Evolutionary conservation across 2,888 invertebrate species (phyloP).

Genomic region (Tipula vernalis): DNA sequence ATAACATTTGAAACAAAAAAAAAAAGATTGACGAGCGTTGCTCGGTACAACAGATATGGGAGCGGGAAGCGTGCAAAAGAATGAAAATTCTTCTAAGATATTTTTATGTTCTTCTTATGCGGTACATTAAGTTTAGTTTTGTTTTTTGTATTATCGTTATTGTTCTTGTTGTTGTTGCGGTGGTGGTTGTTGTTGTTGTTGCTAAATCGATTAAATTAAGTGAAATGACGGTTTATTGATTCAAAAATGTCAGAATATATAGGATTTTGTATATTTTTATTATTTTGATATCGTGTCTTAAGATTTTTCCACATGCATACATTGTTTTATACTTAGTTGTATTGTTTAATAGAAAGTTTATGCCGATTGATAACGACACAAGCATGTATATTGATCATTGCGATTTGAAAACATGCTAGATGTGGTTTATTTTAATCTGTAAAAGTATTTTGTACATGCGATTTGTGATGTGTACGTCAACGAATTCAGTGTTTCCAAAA

Average conservation of each 20-base stretch:
- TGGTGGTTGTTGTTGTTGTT: no score
- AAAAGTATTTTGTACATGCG: no score
- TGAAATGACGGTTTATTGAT: conserved; percentile 4
- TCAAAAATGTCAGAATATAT: background rate
- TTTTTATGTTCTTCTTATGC: background rate
- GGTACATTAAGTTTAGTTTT: background rate
- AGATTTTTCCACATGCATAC: background rate
- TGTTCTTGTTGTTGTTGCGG: background rate
- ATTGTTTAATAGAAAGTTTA: no score
- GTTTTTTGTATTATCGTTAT: background rate
- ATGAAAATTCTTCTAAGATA: background rate
- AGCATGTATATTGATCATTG: no score
- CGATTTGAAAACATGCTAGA: no score
- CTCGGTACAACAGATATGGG: background rate
- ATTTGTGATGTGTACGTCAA: no score
- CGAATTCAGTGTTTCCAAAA: no score
- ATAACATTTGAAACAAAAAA: background rate
- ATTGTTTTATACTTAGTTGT: no score
- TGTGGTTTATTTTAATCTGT: no score
- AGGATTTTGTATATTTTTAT: background rate
- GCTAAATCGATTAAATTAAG: background rate
- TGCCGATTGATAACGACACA: no score
- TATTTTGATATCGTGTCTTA: background rate
- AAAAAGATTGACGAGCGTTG: background rate
- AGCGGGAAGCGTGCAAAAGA: background rate